Conservation (phyloP, 23 tunicate genomes). For the Ciona savignyi region DNA sequence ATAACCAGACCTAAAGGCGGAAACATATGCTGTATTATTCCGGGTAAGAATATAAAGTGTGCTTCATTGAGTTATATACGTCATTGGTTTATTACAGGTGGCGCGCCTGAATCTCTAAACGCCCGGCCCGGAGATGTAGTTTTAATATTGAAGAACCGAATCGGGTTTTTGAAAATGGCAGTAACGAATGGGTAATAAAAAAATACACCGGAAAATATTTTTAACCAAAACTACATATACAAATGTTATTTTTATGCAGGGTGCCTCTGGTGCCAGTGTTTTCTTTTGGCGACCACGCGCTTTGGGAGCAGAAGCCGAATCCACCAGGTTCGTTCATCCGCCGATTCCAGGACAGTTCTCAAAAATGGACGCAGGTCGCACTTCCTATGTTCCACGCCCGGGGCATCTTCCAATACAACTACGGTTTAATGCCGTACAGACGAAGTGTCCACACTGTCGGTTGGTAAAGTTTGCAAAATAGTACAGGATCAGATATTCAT, state of each 20-base stretch:
- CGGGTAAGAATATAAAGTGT: slow-evolving; percentile 71
- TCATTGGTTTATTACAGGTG: too few relatives aligned
- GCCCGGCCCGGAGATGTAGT: slow-evolving; percentile 78
- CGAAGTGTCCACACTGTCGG: slow-evolving; percentile 62
- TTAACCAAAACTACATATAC: too few relatives aligned
- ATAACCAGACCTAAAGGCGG: slow-evolving; percentile 53
- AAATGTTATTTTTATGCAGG: slow-evolving; percentile 15
- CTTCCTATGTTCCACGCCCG: slow-evolving; percentile 84
- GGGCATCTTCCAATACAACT: slow-evolving; percentile 85
- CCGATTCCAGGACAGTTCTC: slow-evolving; percentile 40
- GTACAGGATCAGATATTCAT: too few relatives aligned
- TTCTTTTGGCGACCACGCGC: slow-evolving; percentile 83
- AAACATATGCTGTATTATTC: slow-evolving; percentile 58
- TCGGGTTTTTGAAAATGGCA: slow-evolving; percentile 80
- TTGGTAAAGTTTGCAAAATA: slow-evolving; percentile 13
- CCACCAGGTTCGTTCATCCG: slow-evolving; percentile 48
- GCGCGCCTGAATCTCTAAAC: slow-evolving; percentile 77
- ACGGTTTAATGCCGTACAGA: slow-evolving; percentile 75
- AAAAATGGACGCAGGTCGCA: slow-evolving; percentile 55
- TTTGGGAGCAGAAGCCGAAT: slow-evolving; percentile 80
- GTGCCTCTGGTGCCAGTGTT: slow-evolving; percentile 81
- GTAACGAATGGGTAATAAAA: slow-evolving; percentile 70
- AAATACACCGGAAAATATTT: too few relatives aligned
- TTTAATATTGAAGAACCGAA: slow-evolving; percentile 50
- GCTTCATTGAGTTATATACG: too few relatives aligned